Evolutionary conservation across 2,888 invertebrate species (phyloP).

Genomic region (Drosophila conformis): DNA sequence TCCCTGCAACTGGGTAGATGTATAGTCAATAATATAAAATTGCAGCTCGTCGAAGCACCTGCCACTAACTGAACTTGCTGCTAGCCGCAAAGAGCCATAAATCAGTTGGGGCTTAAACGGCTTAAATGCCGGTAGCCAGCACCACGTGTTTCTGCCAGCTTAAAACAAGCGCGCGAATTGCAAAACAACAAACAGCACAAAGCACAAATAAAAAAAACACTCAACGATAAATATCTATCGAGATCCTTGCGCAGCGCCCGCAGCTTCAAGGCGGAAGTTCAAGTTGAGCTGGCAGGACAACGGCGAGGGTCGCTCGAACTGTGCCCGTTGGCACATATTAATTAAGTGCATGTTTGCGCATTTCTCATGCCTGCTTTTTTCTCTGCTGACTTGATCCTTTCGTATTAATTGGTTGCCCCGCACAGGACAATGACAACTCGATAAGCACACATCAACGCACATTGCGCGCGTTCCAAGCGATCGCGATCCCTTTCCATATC

Average conservation of each 20-base stretch:
- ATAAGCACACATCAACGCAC: constrained; percentile 80
- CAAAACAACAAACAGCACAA: constrained; percentile 22
- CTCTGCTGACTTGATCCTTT: constrained; percentile 43
- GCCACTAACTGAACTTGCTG: constrained; percentile 19
- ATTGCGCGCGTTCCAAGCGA: constrained; percentile 56
- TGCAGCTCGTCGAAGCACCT: constrained; percentile 42
- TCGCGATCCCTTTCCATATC: constrained; percentile 33
- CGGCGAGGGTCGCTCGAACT: constrained; percentile 23
- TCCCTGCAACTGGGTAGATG: background rate
- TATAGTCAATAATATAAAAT: background rate
- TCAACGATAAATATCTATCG: constrained; percentile 57
- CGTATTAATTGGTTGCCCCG: constrained; percentile 64
- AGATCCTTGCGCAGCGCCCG: constrained; percentile 48
- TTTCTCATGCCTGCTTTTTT: constrained; percentile 43
- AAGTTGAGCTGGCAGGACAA: constrained; percentile 37
- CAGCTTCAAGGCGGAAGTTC: constrained; percentile 60
- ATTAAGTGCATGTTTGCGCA: constrained; percentile 73
- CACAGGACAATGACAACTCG: constrained; percentile 81
- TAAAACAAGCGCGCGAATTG: constrained; percentile 68
- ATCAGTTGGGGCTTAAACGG: constrained; percentile 67
- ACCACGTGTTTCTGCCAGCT: constrained; percentile 37
- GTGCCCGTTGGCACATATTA: constrained; percentile 68
- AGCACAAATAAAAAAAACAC: background rate
- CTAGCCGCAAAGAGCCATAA: constrained; percentile 45
- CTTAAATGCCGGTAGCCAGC: constrained; percentile 73